These are phyloP conservation scores for Ataeniobius toweri DNA, from an alignment of 2,797 vertebrate genomes.

Conservation along the genomic window DNA sequence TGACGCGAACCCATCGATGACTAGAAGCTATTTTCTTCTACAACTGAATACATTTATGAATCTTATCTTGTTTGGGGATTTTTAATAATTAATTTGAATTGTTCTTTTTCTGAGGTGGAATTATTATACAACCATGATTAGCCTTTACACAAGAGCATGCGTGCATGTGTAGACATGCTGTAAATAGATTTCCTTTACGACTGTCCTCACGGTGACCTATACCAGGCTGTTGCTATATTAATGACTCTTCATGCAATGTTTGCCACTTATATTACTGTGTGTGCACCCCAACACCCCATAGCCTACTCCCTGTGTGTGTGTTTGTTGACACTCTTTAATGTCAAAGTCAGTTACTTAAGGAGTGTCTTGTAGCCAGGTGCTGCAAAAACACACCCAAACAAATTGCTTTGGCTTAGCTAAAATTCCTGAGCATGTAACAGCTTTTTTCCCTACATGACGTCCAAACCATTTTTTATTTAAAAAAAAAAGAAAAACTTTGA, in stretches of 20 bases:
- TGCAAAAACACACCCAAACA: constrained; percentile 21
- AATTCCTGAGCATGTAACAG: background rate
- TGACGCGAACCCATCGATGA: background rate
- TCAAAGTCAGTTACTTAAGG: background rate
- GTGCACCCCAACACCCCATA: background rate
- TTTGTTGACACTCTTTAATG: constrained; percentile 7
- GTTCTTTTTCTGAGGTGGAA: background rate
- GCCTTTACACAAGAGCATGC: constrained; percentile 16
- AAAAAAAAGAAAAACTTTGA: constrained; percentile 7
- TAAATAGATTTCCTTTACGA: constrained; percentile 29
- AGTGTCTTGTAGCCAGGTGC: constrained; percentile 16
- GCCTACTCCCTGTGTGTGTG: background rate
- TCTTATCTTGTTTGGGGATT: background rate
- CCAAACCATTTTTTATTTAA: constrained; percentile 15
- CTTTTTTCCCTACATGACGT: constrained; percentile 8
- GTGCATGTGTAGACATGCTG: constrained; percentile 4
- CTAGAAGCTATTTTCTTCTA: background rate
- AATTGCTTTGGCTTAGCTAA: background rate
- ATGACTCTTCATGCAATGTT: constrained; percentile 6
- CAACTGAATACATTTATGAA: background rate
- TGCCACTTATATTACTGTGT: constrained; percentile 11
- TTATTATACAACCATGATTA: background rate
- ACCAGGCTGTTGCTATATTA: constrained; percentile 10
- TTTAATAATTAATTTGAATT: background rate
- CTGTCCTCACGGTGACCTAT: constrained; percentile 33